phyloP scores from a whole-genome alignment of 2,888 invertebrate species.

The Sussaba pulchella region DNA sequence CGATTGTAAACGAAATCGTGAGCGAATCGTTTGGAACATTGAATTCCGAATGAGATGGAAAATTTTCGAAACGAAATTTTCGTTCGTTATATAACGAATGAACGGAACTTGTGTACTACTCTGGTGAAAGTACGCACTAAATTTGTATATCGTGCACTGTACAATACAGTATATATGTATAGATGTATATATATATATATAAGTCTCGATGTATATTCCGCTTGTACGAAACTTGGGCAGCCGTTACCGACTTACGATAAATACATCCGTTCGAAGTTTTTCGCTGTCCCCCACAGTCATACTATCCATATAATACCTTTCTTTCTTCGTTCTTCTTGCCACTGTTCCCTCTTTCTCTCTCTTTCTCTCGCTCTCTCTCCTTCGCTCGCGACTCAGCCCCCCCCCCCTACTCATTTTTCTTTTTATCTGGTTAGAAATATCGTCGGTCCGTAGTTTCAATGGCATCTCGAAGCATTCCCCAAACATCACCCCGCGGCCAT shows the following conservation, averaged over 20 bases:
- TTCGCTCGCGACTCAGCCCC: constrained; percentile 38
- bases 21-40: neutral
- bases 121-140: constrained; percentile 15
- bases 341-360: constrained; percentile 8
- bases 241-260: constrained; percentile 62
- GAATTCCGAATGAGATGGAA: constrained; percentile 16
- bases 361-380: neutral
- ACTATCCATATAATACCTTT: constrained; percentile 17
- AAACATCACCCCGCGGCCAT: constrained; percentile 34
- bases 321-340: neutral
- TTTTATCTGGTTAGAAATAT: constrained; percentile 60
- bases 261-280: constrained; percentile 61
- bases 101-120: neutral
- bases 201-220: constrained; percentile 39
- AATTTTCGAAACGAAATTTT: neutral
- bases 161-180: neutral
- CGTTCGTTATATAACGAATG: neutral
- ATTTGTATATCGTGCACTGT: constrained; percentile 35
- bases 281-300: constrained; percentile 44
- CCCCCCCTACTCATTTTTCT: constrained; percentile 44
- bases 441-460: constrained; percentile 57
- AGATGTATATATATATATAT: neutral
- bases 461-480: constrained; percentile 45
- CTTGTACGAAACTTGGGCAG: constrained; percentile 51
- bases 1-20: constrained; percentile 16